Conservation (phyloP, 1,140 invertebrate genomes). For the Drosophila micromelanica region DNA sequence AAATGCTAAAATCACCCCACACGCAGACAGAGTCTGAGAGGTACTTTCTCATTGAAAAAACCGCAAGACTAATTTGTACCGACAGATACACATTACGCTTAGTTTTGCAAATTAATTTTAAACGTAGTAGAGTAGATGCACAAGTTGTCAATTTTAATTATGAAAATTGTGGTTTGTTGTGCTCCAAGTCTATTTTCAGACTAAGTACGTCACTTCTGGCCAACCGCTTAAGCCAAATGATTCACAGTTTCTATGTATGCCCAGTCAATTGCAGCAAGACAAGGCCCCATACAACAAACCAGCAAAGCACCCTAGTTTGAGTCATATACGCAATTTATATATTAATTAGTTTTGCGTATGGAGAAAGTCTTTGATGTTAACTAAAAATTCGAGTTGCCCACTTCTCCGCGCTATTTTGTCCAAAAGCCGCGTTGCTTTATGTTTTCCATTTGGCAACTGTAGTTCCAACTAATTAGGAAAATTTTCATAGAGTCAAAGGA, state of each 20-base stretch:
- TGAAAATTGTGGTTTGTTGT: conserved; percentile 59
- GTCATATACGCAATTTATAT: conserved; percentile 41
- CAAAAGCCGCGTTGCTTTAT: conserved; percentile 3
- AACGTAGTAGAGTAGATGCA: conserved; percentile 2
- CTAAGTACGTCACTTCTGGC: conserved; percentile 13
- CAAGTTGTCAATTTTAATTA: conserved; percentile 75
- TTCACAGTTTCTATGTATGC: conserved; percentile 60
- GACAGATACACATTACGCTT: conserved; percentile 28
- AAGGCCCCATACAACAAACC: conserved; percentile 23
- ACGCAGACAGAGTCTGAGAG: no score
- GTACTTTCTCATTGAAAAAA: no score
- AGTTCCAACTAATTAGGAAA: conserved; percentile 25
- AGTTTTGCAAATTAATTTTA: conserved; percentile 68
- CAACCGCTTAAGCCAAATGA: conserved; percentile 59
- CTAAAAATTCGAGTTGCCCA: conserved; percentile 33
- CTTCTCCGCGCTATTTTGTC: no score
- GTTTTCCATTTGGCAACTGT: conserved; percentile 22
- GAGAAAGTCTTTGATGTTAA: conserved; percentile 45
- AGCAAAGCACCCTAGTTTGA: conserved; percentile 1
- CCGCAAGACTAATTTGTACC: conserved; percentile 37
- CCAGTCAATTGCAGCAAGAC: conserved; percentile 23
- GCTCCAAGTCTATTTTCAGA: background rate
- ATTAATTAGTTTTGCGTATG: conserved; percentile 54
- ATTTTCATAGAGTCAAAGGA: conserved; percentile 4
- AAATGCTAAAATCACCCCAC: no score